These are phyloP conservation scores for Microcebus ravelobensis DNA, from an alignment of 2,113 vertebrate species.

Conservation along the genomic window DNA sequence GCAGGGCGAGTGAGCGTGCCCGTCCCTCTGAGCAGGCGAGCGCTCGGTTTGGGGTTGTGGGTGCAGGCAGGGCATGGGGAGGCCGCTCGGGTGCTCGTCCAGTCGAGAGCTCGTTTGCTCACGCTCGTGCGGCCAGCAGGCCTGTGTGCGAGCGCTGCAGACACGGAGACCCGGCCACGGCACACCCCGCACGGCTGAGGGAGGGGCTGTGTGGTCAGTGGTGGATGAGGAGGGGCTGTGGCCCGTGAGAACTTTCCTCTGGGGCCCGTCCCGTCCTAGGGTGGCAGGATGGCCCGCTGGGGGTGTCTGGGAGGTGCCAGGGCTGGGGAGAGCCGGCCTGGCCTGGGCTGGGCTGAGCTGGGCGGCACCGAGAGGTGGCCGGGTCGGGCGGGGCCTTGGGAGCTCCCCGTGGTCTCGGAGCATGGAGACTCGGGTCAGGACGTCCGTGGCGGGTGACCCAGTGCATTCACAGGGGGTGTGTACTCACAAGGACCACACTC, in stretches of 20 bases:
- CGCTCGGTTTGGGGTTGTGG: rapidly evolving
- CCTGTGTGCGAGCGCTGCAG: neutral
- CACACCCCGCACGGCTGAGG: rapidly evolving
- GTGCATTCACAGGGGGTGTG: rapidly evolving
- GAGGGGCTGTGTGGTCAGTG: rapidly evolving
- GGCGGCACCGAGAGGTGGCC: rapidly evolving
- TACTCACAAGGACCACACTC: rapidly evolving
- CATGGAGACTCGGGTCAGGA: no score
- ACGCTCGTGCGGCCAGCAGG: no score
- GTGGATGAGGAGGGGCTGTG: neutral
- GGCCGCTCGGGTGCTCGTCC: neutral
- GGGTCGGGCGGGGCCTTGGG: no score
- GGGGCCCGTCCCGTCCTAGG: rapidly evolving
- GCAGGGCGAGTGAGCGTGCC: rapidly evolving
- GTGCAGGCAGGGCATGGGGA: neutral
- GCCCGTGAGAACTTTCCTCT: neutral
- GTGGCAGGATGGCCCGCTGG: neutral
- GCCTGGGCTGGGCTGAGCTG: neutral
- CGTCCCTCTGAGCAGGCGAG: rapidly evolving
- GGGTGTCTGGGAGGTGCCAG: no score
- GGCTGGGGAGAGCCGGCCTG: rapidly evolving
- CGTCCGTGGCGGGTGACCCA: neutral
- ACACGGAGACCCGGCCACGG: neutral
- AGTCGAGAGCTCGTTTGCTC: no score
- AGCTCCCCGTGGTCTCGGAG: neutral